A percentile compares a stretch with the other conserved stretches of the same genome.
These are phyloP conservation scores for Heliocidaris tuberculata DNA, from an alignment of 35 echinoderm and acorn worm species.

Conservation along the genomic window DNA sequence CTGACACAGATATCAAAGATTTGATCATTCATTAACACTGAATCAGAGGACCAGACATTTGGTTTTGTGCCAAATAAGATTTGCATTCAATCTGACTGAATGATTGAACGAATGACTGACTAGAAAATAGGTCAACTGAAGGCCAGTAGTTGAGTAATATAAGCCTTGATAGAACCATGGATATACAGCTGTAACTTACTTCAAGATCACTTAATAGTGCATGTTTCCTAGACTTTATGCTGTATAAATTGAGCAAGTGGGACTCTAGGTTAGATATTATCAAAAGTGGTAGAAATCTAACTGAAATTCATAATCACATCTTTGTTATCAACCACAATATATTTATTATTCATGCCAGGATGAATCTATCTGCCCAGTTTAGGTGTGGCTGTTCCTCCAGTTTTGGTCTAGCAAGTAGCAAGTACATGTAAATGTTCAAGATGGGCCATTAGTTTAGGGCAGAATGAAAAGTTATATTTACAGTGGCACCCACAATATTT, in stretches of 20 bases:
- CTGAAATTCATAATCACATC: background rate
- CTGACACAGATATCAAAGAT: background rate
- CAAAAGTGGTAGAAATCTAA: background rate
- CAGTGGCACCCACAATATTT: background rate
- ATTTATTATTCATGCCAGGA: background rate
- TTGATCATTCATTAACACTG: background rate
- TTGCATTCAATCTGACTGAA: background rate
- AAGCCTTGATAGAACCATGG: background rate
- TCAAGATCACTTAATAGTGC: background rate
- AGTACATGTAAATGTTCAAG: background rate
- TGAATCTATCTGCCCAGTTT: background rate
- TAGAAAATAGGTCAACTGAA: background rate
- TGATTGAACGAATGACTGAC: background rate
- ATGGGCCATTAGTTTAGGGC: background rate
- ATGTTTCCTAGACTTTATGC: background rate
- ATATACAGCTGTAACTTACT: background rate
- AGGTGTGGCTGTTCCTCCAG: background rate
- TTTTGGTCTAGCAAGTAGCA: background rate
- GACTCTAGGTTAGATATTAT: background rate
- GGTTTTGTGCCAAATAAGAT: constrained; percentile 2
- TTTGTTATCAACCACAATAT: background rate
- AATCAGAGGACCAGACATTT: background rate
- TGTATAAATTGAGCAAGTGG: background rate
- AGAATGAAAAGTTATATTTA: background rate
- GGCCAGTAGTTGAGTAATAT: background rate